Evolutionary conservation across 2,797 vertebrate genomes (phyloP), one percentile per base, ranked within the genome.

Genomic region (Pelodytes ibericus): DNA sequence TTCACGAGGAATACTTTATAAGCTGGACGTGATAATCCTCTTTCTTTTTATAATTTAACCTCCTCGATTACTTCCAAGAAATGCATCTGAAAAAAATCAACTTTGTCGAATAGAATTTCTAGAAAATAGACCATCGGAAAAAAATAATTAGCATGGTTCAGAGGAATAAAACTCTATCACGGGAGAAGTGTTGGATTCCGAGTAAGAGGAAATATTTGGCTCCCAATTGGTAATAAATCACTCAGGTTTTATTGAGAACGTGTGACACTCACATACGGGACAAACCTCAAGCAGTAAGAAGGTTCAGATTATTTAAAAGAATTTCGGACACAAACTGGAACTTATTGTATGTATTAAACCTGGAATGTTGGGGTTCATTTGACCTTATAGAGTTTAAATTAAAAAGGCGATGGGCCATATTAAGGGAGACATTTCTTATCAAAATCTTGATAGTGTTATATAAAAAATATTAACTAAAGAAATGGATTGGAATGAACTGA

Each of bases 191-290:
- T 25, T 41, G 16, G 62, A 31, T 4, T 36, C 33, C 22, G 18
- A 31, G 30, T 26, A 73, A 64, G 47, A 16, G 29, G 53, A 70
- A 65, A 73, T 73, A 63, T 64, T 73, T 73, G 25, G 60, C 49
- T 7, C 31, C 64, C 22, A 56, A 73, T 56, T 73, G 26, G 20
- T 56, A 49, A 63, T 53, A 26, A 15, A 73, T 73, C 51, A 73
- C 60, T 73, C 44, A 57, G 16, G 53, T 73, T 39, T 33, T 30
- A 53, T 25, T 65, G 4, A 72, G 33, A 24, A 63, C 10, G 13
- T 36, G 22, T 33, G 20, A n/a, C n/a, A n/a, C n/a, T 30, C 49
- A 11, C 2, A 27, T 29, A 27, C 36, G 64, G 51, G 61, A 72
- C 61, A 62, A 63, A 49, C 60, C 51, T 30, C 36, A 7, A 39